These are phyloP conservation scores for Bombyx mori DNA, from an alignment of 1,140 invertebrate genomes.

Conservation along the genomic window DNA sequence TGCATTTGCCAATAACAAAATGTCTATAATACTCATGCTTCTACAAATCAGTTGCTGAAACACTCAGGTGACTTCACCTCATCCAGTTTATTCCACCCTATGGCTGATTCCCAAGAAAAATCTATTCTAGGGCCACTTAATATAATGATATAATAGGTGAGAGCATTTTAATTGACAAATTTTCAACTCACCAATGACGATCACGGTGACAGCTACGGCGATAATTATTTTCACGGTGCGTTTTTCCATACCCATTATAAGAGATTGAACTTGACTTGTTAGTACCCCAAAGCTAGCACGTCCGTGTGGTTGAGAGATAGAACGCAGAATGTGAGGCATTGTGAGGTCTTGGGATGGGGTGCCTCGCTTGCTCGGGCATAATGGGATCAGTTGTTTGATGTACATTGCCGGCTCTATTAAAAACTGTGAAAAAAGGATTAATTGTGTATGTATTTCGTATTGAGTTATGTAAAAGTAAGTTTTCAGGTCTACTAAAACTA, in stretches of 20 bases:
- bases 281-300: background rate
- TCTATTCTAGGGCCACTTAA: too few species aligned
- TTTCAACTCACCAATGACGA: slow-evolving; percentile 41
- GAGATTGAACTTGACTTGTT: background rate
- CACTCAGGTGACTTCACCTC: too few species aligned
- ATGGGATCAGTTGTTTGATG: background rate
- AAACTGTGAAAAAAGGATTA: too few species aligned
- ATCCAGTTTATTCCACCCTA: too few species aligned
- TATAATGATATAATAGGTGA: too few species aligned
- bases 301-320: background rate
- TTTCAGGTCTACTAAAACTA: too few species aligned
- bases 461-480: too few species aligned
- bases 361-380: background rate
- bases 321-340: background rate
- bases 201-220: slow-evolving; percentile 30
- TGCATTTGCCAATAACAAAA: too few species aligned
- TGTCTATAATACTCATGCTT: too few species aligned
- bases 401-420: slow-evolving; percentile 1
- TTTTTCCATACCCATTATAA: slow-evolving; percentile 48
- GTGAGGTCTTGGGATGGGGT: background rate
- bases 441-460: too few species aligned
- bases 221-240: slow-evolving; percentile 50
- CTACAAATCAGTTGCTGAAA: too few species aligned
- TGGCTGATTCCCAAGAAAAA: too few species aligned
- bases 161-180: background rate